phyloP scores from a whole-genome alignment of 2,113 vertebrate species.

The Gambusia affinis region DNA sequence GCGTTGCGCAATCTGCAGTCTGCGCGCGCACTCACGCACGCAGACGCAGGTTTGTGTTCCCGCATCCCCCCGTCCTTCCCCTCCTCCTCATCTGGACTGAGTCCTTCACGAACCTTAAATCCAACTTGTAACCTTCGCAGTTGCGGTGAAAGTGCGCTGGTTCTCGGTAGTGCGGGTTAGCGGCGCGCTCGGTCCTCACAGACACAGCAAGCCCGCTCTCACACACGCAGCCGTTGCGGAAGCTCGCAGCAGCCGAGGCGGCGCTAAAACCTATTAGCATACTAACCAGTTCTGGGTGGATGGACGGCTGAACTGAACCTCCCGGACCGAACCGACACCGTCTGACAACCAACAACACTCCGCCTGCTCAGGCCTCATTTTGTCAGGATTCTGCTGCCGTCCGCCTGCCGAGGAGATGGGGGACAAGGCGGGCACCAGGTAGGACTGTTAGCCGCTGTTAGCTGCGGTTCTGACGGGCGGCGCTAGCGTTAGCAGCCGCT shows the following conservation, averaged over 20 bases:
- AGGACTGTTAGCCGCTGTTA: constrained; percentile 62
- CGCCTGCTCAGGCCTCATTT: constrained; percentile 44
- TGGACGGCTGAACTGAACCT: constrained; percentile 42
- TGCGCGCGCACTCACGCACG: background rate
- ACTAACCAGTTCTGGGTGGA: constrained; percentile 52
- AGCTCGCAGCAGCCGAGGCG: constrained; percentile 56
- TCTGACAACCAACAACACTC: background rate
- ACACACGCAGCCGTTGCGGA: constrained; percentile 56
- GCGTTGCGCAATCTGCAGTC: background rate
- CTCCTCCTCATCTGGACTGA: background rate
- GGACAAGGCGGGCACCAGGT: constrained; percentile 82
- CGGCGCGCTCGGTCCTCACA: constrained; percentile 10
- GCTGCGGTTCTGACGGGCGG: constrained; percentile 55
- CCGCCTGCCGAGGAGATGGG: constrained; percentile 76
- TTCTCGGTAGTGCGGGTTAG: background rate
- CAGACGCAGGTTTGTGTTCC: background rate
- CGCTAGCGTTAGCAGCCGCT: constrained; percentile 39
- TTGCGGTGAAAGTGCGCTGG: background rate
- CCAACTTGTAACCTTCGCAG: no score
- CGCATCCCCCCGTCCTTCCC: background rate
- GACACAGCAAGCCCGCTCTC: background rate
- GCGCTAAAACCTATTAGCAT: constrained; percentile 67
- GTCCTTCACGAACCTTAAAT: background rate
- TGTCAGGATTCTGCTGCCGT: constrained; percentile 54
- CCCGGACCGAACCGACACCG: background rate